These are phyloP conservation scores for Cardinalis cardinalis DNA, from an alignment of 2,113 vertebrate genomes.

Conservation along the genomic window DNA sequence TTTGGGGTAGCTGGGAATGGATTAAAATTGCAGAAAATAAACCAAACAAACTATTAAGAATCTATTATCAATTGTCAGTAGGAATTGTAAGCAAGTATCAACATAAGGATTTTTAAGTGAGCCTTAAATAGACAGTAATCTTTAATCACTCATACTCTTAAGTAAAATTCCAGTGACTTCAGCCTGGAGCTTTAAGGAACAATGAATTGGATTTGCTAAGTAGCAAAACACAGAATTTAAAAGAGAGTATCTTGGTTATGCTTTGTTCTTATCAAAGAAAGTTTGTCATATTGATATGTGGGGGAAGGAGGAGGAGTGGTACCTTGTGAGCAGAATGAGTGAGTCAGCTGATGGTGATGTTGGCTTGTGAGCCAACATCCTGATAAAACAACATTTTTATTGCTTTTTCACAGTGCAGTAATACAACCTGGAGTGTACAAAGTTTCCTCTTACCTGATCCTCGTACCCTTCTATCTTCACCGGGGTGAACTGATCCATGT, in stretches of 20 bases:
- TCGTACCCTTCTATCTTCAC: constrained; percentile 91
- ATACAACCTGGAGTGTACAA: not conserved
- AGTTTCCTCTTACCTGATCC: constrained; percentile 77
- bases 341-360: not conserved
- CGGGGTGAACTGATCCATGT: constrained; percentile 95
- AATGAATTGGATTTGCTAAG: not conserved
- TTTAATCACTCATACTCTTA: not conserved
- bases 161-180: not conserved
- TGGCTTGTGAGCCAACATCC: not conserved
- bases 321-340: not conserved
- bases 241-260: not conserved
- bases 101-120: not conserved
- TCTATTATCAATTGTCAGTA: not conserved
- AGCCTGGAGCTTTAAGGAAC: not conserved
- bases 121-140: not conserved
- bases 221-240: not conserved
- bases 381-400: not conserved
- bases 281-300: not conserved
- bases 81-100: not conserved
- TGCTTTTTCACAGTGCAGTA: not conserved
- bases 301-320: not conserved
- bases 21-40: not conserved
- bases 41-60: not conserved
- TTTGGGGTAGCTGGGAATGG: not conserved
- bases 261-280: not conserved